Evolutionary conservation across 2,113 vertebrate genomes (phyloP).

Genomic region (Galbula dea): DNA sequence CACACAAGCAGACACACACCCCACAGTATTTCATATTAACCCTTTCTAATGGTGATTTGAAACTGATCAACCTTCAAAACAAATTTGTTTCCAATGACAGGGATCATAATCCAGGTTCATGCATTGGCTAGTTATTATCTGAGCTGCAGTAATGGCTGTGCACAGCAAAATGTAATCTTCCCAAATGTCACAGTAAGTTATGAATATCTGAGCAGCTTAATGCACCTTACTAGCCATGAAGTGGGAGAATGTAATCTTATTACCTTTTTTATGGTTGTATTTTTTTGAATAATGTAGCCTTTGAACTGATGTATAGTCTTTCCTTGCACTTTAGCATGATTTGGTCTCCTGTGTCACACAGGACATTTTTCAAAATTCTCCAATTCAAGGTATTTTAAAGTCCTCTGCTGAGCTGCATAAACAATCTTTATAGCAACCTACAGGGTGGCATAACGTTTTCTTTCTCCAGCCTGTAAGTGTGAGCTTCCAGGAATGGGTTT

Average conservation of each 20-base stretch:
- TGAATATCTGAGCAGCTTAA: constrained; percentile 86
- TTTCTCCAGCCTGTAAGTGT: constrained; percentile 40
- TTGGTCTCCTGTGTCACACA: constrained; percentile 72
- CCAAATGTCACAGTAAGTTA: constrained; percentile 83
- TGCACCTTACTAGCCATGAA: constrained; percentile 83
- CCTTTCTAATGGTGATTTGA: constrained; percentile 79
- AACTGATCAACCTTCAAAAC: constrained; percentile 81
- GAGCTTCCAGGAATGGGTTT: constrained; percentile 62
- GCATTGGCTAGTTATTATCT: constrained; percentile 78
- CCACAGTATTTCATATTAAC: constrained; percentile 70
- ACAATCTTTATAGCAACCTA: constrained; percentile 80
- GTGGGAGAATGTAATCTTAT: constrained; percentile 84
- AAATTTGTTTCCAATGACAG: constrained; percentile 80
- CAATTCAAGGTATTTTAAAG: constrained; percentile 75
- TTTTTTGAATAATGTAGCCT: constrained; percentile 84
- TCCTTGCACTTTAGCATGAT: constrained; percentile 79
- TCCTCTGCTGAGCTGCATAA: constrained; percentile 76
- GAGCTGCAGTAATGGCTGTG: constrained; percentile 76
- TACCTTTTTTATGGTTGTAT: constrained; percentile 86
- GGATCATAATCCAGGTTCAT: constrained; percentile 73
- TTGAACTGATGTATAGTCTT: constrained; percentile 84
- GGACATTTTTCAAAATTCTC: constrained; percentile 79
- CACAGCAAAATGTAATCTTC: constrained; percentile 83
- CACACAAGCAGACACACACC: constrained; percentile 32
- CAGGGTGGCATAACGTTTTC: constrained; percentile 73